Base-by-base conservation (phyloP, 2,113 vertebrate species). In the Elaphurus davidianus region DNA sequence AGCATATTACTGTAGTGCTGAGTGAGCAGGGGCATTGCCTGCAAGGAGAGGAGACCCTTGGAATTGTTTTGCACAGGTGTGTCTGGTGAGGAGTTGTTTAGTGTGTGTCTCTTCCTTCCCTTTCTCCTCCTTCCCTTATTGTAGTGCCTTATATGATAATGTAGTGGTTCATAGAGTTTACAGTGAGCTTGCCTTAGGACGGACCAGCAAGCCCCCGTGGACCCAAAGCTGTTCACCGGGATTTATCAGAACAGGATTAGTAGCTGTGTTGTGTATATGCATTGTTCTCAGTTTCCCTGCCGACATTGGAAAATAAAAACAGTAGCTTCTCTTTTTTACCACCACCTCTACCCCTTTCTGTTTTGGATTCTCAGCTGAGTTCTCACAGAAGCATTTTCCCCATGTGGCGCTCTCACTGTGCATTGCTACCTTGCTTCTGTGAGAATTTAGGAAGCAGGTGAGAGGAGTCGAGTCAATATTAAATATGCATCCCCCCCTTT, bases 61-160 rank as follows among this genome's bases (percentile, higher is more conserved):
- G 98, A 98, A 98, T 99, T 99, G 99, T 99, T 99, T 99, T 99
- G 99, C 99, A 99, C 99, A 99, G 99, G 99, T 99, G 99, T 99
- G 99, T 99, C 99, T 99, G 99, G 99, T 99, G 99, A 99, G 98
- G 98, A 98, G 97, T 99, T 98, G 98, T 99, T 99, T 98, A 98
- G 98, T 99, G 99, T 99, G 98, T 98, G 97, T 98, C 96, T 96
- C 90, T 97, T 64, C 96, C 97, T 86, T 55, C 96, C 96, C 30
- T 40, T n/a, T 81, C 82, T 96, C 92, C 90, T 93, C 97, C 82
- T 94, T 28, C 95, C 98, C 97, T 99, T 99, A 99, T 99, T 99
- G 99, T 99, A 99, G 99, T 99, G 99, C 99, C 99, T 99, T 99
- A 99, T 99, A 99, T 99, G 99, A 99, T 99, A 98, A 99, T 97